Evolutionary conservation across 2,888 invertebrate genomes (phyloP), one percentile per base, ranked within the genome.

Genomic region (Megaustenia siamemsis): DNA sequence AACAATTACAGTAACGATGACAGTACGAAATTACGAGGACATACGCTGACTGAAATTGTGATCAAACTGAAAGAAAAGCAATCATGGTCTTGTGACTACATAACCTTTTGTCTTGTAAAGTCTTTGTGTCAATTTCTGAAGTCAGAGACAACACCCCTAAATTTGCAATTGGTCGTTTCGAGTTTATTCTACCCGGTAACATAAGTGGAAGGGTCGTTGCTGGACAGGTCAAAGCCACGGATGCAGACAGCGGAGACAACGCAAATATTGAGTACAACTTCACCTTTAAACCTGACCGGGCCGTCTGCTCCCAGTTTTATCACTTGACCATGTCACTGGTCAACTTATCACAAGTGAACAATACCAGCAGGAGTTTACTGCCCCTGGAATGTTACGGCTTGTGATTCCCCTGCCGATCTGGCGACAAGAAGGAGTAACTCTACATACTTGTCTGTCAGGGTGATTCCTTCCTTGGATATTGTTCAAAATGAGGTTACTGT

Each of bases 121-220:
- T 85, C 0, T 83, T 76, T 8, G 45, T 86, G 0, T 0, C 45
- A 2, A 66, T 86, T 21, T 56, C n/a, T 53, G 86, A 86, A 69
- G 76, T 86, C 83, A 83, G 83, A 21, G 83, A 83, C 45, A 63
- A 86, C 80, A 12, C 45, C 15, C 86, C 86, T 15, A 10, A 69
- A 24, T 86, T 86, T 53, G 38, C 15, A 6, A 53, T 15, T 0
- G 1, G 38, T 18, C 0, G n/a, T 0, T 80, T 79, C 69, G 60
- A 56, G 21, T 73, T 86, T 40, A 69, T 6, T 18, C 15, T 80
- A 5, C 66, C 56, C 28, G 32, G 45, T 40, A 53, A 40, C 18
- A n/a, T 18, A 5, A 68, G 69, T 12, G 49, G 40, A 35, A 28
- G n/a, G 4, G 1, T 1, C 8, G 43, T 60, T 6, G n/a, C 60